Percentiles rank a stretch among this genome's conserved stretches.
These are phyloP conservation scores for Macrobrachium rosenbergii DNA, from an alignment of 1,140 invertebrate species.

Conservation along the genomic window DNA sequence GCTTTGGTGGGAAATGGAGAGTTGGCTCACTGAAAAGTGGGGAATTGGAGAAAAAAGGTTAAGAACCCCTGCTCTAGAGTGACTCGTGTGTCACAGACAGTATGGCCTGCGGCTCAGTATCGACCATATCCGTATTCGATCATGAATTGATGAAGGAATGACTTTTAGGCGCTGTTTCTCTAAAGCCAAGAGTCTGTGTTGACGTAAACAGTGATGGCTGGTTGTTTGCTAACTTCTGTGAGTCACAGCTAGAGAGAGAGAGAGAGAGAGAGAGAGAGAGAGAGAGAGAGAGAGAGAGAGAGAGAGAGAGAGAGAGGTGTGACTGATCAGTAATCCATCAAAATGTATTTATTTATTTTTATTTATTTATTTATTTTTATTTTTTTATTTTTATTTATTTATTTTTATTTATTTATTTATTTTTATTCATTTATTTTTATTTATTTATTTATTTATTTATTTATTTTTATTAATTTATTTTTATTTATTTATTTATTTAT, in stretches of 20 bases:
- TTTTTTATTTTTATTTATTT: background rate
- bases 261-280: conserved; percentile 1
- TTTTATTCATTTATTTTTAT: background rate
- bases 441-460: background rate
- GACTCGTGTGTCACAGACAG: too few species aligned
- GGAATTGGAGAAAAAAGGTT: too few species aligned
- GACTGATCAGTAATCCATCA: background rate
- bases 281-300: background rate
- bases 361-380: background rate
- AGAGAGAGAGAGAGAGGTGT: background rate
- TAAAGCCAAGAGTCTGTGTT: too few species aligned
- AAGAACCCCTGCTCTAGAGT: too few species aligned
- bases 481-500: background rate
- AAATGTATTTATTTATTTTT: conserved; percentile 5
- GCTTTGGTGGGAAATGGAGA: too few species aligned
- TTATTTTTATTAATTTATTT: background rate
- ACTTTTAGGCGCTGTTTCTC: too few species aligned
- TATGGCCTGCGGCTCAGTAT: too few species aligned
- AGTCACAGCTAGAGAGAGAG: background rate
- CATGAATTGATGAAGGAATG: too few species aligned
- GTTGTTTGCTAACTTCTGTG: too few species aligned
- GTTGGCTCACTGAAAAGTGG: too few species aligned
- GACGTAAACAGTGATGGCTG: too few species aligned
- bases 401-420: background rate
- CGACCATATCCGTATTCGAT: too few species aligned